These are phyloP conservation scores for Archivesica marissinica DNA, from an alignment of 1,140 invertebrate genomes.

Conservation along the genomic window DNA sequence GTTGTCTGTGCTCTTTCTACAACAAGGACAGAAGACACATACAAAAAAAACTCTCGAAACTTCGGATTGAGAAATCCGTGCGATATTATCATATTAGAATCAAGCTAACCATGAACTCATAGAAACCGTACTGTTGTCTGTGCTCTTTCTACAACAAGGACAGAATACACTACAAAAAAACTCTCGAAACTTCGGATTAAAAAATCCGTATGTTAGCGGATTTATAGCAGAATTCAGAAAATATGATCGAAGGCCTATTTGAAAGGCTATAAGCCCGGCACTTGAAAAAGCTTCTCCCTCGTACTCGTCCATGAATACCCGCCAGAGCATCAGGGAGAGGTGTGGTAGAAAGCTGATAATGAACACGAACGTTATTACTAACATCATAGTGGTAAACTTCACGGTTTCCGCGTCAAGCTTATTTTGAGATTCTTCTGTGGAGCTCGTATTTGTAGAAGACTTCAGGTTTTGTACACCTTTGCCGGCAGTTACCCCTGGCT, in stretches of 20 bases:
- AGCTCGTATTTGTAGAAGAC: neutral
- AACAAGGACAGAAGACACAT: slow-evolving; percentile 11
- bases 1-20: neutral
- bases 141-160: neutral
- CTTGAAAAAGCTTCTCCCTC: slow-evolving; percentile 38
- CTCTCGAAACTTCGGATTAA: slow-evolving; percentile 67
- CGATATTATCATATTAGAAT: no score
- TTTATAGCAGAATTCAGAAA: slow-evolving; percentile 67
- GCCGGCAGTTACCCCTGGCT: neutral
- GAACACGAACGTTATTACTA: slow-evolving; percentile 49
- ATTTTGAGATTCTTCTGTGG: neutral
- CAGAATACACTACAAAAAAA: slow-evolving; percentile 23
- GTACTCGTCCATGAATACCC: neutral
- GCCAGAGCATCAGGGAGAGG: slow-evolving; percentile 13
- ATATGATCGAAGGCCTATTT: slow-evolving; percentile 67
- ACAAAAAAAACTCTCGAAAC: slow-evolving; percentile 51
- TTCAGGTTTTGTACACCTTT: neutral
- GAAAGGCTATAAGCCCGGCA: slow-evolving; percentile 61
- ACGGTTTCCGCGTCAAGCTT: slow-evolving; percentile 25
- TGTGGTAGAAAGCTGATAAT: slow-evolving; percentile 55
- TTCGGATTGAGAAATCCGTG: slow-evolving; percentile 69
- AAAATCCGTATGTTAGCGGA: slow-evolving; percentile 69
- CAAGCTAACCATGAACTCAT: no score
- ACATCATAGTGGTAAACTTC: slow-evolving; percentile 54
- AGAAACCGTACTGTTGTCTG: neutral